These are phyloP conservation scores for Drosophila sordidula DNA, from an alignment of 2,888 invertebrate species.

Conservation along the genomic window DNA sequence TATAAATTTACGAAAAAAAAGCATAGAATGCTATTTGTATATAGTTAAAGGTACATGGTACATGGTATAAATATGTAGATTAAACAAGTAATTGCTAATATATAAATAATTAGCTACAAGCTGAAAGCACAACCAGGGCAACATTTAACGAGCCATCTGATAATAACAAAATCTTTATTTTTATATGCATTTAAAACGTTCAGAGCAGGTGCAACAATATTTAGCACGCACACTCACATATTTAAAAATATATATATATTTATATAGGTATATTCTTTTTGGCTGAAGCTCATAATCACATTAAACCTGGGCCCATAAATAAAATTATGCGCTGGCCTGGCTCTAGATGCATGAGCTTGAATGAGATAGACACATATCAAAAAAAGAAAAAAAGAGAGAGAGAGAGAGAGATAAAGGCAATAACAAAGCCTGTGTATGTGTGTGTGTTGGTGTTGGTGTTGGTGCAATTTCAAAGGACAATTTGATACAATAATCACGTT, in stretches of 20 bases:
- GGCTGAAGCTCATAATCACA: conserved; percentile 59
- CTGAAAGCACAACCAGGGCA: conserved; percentile 29
- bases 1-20: background rate
- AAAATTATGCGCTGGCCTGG: conserved; percentile 57
- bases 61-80: conserved; percentile 1
- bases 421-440: conserved; percentile 14
- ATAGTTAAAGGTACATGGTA: background rate
- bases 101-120: conserved; percentile 41
- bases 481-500: conserved; percentile 79
- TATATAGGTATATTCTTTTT: conserved; percentile 18
- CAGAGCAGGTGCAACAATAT: conserved; percentile 42
- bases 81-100: conserved; percentile 16
- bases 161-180: conserved; percentile 31
- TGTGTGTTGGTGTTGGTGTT: conserved; percentile 18
- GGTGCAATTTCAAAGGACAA: conserved; percentile 72
- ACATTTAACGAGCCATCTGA: conserved; percentile 38
- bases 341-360: conserved; percentile 6
- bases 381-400: background rate
- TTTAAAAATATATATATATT: background rate
- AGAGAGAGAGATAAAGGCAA: conserved; percentile 1
- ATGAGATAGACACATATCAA: background rate
- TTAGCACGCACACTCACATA: conserved; percentile 6
- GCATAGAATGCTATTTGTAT: conserved; percentile 2
- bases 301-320: conserved; percentile 66
- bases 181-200: conserved; percentile 46